Evolutionary conservation across 2,888 invertebrate species (phyloP), one percentile per base, ranked within the genome.

Genomic region (Conchocele bisecta): DNA sequence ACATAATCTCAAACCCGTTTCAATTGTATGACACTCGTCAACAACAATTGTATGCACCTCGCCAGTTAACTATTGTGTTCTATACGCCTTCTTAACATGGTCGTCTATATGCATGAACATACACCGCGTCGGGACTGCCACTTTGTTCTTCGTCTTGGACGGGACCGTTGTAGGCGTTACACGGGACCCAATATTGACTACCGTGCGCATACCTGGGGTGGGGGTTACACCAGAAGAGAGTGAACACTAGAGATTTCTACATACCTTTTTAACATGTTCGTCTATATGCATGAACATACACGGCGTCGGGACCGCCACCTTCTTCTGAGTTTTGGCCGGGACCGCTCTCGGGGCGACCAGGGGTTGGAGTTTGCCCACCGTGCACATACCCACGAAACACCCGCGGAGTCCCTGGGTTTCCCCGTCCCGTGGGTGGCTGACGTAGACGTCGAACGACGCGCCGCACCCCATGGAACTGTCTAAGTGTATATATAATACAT

Each of bases 201-300:
- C n/a, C n/a, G n/a, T n/a, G n/a, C n/a, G n/a, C n/a, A n/a, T n/a
- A n/a, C n/a, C n/a, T n/a, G n/a, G n/a, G n/a, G n/a, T n/a, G n/a
- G n/a, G n/a, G n/a, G n/a, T n/a, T n/a, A n/a, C n/a, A n/a, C n/a
- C n/a, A n/a, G n/a, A n/a, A n/a, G n/a, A n/a, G n/a, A n/a, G n/a
- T n/a, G n/a, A n/a, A n/a, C n/a, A n/a, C n/a, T n/a, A n/a, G n/a
- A n/a, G n/a, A n/a, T n/a, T n/a, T n/a, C 37, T 11, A 46, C 42
- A 24, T 57, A 70, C 77, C 67, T 71, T 73, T 60, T 57, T 46
- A 1, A 70, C 77, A 35, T 77, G 77, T 2, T 66, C 77, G 35
- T 77, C 77, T 0, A 77, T 63, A 42, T 77, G 70, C 70, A 73
- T 70, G 39, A 77, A 77, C 77, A 77, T 77, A 46, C 71, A 74